Base-by-base conservation (phyloP, 2,888 invertebrate genomes). In the Lymantria monacha region DNA sequence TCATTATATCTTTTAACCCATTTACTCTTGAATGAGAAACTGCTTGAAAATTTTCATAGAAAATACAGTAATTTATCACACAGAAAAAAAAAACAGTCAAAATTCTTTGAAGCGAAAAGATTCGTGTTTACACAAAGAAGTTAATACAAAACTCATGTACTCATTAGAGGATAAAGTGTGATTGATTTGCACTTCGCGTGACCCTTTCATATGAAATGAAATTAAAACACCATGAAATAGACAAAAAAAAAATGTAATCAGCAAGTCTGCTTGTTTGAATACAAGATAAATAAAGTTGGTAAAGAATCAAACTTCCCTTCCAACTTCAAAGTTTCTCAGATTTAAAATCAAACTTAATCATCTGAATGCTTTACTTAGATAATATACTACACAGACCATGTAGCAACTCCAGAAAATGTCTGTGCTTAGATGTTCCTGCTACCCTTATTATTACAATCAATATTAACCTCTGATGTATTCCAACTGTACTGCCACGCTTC, bases 111-210 rank as follows among this genome's bases (percentile, higher is more conserved):
- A 38, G 11, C 14, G 38, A 44, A 53, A n/a, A 38, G 13, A 51
- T 53, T 43, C 49, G 14, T 42, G 50, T 46, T 53, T 47, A 30
- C 12, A 46, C 22, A 42, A 49, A 42, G 51, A 48, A 37, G 33
- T 9, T 56, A 50, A 56, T 42, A 54, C 42, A 42, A 58, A 50
- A 48, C 36, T 13, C 46, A 42, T 48, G 41, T 53, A 37, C 38
- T 47, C 57, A 51, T 58, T 60, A 65, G 48, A 11, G 12, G 30
- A 31, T 46, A 22, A 45, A 49, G 52, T 42, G 43, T 58, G 66
- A 66, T 66, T 59, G 46, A 66, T 61, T 49, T 43, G 33, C 42
- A 3, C 55, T 55, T 65, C 8, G 59, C 65, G 63, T 66, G 65
- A 47, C 52, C 13, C 30, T 40, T 42, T 30, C 33, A 51, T 36